Base-by-base conservation (phyloP, 2,888 invertebrate species). In the Nomada fabriciana region DNA sequence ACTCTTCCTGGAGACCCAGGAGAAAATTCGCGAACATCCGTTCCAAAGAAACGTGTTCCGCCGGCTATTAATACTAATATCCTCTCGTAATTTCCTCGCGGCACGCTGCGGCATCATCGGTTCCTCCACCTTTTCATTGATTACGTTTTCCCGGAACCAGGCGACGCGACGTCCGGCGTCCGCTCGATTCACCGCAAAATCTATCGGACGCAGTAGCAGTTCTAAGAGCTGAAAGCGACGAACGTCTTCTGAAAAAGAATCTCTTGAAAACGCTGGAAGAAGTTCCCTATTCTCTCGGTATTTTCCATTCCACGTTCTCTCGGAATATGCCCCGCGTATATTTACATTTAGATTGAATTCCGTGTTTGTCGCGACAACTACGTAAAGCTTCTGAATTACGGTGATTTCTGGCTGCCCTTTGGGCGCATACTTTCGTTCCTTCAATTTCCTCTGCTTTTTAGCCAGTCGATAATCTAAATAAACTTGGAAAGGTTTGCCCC, bases 311-410 rank as follows among this genome's bases (percentile, higher is more conserved):
- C 72, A 4, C 29, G 55, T 60, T 47, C 71, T 68, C 53, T 59
- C n/a, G 63, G 57, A 73, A 70, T 83, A 70, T 67, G 52, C 57
- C 53, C 50, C 50, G 15, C 65, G 50, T 65, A 15, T 79, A 91
- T 91, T 91, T 90, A 89, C 91, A 91, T 91, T 91, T 91, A 91
- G 88, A 91, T 91, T 85, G 89, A 89, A 89, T 91, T 87, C 76
- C 85, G 85, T 88, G 85, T 89, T 89, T 88, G 81, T 68, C 60
- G 57, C 74, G 71, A 79, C 70, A 84, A 67, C 70, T 50, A 52
- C 20, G 43, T 11, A 52, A 25, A 64, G n/a, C 20, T 5, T 5
- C 43, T 29, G 53, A 64, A 69, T 64, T 25, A 23, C 36, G 47
- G n/a, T 59, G 75, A 75, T 80, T 71, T 65, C 25, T 18, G 42